Evolutionary conservation across 2,113 vertebrate genomes (phyloP).

Genomic region (Gallinago jamesoni): DNA sequence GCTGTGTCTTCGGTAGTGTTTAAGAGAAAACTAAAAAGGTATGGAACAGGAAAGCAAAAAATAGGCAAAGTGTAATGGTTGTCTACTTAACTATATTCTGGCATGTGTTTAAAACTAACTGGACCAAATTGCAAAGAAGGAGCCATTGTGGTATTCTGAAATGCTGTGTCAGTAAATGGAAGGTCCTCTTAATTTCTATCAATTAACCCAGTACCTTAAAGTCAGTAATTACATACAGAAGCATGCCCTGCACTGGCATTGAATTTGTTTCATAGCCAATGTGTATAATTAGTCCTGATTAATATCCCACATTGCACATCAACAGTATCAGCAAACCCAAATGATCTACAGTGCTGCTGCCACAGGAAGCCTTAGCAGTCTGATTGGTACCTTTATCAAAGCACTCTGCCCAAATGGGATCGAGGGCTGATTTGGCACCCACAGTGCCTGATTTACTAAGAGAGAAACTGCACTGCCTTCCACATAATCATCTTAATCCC

Average conservation of each 20-base stretch:
- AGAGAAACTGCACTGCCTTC: conserved; percentile 74
- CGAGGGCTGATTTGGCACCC: conserved; percentile 74
- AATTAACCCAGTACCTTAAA: conserved; percentile 74
- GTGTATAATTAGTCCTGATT: conserved; percentile 91
- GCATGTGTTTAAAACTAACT: background rate
- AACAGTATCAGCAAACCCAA: conserved; percentile 83
- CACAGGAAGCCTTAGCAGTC: conserved; percentile 68
- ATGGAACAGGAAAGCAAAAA: background rate
- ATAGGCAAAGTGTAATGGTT: background rate
- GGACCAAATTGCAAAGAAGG: background rate
- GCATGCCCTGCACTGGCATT: conserved; percentile 71
- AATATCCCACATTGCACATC: conserved; percentile 86
- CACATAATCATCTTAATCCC: conserved; percentile 80
- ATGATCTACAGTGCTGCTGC: conserved; percentile 65
- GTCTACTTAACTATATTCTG: background rate
- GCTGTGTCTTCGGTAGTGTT: background rate
- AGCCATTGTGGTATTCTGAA: conserved; percentile 24
- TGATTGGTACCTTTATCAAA: conserved; percentile 73
- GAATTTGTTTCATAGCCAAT: conserved; percentile 75
- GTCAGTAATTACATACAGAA: conserved; percentile 77
- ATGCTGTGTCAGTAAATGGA: conserved; percentile 59
- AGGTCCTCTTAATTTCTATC: conserved; percentile 69
- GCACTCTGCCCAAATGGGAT: conserved; percentile 67
- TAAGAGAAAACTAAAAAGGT: background rate
- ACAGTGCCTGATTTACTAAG: conserved; percentile 75